These are phyloP conservation scores for Acholoe squamosa DNA, from an alignment of 2,888 invertebrate species.

Conservation along the genomic window DNA sequence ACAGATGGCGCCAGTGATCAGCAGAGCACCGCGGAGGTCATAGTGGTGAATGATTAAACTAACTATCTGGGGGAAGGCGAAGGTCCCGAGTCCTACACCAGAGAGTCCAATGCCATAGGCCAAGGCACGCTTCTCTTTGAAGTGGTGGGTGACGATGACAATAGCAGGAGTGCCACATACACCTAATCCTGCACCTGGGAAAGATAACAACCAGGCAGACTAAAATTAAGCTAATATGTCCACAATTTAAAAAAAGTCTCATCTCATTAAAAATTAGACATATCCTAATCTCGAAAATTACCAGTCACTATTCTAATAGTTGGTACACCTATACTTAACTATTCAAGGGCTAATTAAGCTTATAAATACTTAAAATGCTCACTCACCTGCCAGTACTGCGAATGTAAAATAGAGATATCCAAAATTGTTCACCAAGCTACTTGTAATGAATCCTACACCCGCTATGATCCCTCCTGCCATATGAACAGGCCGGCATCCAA, in stretches of 20 bases:
- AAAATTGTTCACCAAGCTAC: neutral
- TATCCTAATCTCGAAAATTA: too few species aligned
- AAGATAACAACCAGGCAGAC: too few species aligned
- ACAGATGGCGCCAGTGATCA: slow-evolving; percentile 2
- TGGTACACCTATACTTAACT: too few species aligned
- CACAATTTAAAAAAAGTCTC: too few species aligned
- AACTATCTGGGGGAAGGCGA: slow-evolving; percentile 48
- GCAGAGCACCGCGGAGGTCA: neutral
- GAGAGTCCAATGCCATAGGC: slow-evolving; percentile 30
- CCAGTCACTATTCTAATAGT: too few species aligned
- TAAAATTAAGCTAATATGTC: too few species aligned
- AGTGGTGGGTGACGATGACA: slow-evolving; percentile 25
- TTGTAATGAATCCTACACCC: neutral
- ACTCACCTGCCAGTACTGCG: slow-evolving; percentile 1
- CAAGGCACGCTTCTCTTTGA: neutral
- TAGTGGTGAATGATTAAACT: neutral
- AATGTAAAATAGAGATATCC: slow-evolving; percentile 6
- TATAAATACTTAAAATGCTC: neutral
- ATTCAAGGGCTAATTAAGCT: too few species aligned
- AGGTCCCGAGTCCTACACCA: slow-evolving; percentile 47
- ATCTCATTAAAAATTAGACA: too few species aligned
- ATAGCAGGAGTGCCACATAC: slow-evolving; percentile 7
- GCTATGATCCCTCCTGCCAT: slow-evolving; percentile 13
- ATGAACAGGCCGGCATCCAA: neutral
- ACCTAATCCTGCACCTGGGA: slow-evolving; percentile 13